These are phyloP conservation scores for Psittacula echo DNA, from an alignment of 2,797 vertebrate genomes.

Conservation along the genomic window DNA sequence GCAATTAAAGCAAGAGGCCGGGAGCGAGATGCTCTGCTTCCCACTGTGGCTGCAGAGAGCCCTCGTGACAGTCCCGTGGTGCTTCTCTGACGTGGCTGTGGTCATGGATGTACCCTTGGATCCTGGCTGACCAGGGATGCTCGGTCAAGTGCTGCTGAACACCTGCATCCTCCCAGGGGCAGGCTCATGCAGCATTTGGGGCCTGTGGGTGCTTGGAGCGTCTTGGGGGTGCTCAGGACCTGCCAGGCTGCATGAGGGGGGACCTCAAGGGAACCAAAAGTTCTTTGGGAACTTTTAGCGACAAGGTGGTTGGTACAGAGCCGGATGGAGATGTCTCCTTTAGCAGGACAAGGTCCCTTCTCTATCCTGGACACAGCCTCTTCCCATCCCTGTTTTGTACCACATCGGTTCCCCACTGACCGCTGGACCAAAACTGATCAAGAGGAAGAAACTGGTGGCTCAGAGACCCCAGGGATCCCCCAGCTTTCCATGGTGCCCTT, in stretches of 20 bases:
- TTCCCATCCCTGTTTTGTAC: background rate
- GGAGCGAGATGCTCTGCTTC: background rate
- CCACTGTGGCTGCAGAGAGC: background rate
- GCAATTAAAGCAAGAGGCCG: conserved; percentile 57
- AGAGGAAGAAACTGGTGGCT: background rate
- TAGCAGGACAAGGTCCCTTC: background rate
- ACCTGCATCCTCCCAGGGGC: rapidly evolving
- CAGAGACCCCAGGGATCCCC: background rate
- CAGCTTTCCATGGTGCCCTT: background rate
- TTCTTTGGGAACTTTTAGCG: background rate
- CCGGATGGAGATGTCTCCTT: background rate
- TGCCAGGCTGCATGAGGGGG: background rate
- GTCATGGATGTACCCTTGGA: rapidly evolving
- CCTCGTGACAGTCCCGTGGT: conserved; percentile 11
- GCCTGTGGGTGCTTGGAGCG: rapidly evolving
- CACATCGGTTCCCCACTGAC: background rate
- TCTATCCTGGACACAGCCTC: background rate
- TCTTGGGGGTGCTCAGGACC: rapidly evolving
- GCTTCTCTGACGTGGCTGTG: background rate
- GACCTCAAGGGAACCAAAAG: background rate
- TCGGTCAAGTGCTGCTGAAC: background rate
- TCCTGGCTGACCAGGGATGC: background rate
- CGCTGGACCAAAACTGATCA: background rate
- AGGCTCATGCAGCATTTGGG: rapidly evolving
- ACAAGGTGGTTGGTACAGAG: background rate